Evolutionary conservation across 1,140 invertebrate species (phyloP).

Genomic region (Choristoneura fumiferana): DNA sequence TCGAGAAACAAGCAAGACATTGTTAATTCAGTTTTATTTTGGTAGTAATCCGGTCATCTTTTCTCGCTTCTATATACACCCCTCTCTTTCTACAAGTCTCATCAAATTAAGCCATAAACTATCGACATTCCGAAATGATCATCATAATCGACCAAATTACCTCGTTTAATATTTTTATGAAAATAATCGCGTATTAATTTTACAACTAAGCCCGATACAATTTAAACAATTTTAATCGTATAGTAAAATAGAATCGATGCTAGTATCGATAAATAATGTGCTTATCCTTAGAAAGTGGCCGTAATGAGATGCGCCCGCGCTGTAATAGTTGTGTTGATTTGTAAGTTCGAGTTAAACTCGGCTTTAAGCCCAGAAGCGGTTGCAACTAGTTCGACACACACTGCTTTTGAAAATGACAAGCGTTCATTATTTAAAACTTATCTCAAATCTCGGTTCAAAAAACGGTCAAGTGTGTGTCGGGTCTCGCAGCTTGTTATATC

Average conservation of each 20-base stretch:
- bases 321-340: conserved; percentile 51
- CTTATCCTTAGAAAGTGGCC: conserved; percentile 43
- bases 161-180: conserved; percentile 11
- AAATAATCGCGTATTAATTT: conserved; percentile 14
- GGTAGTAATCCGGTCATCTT: too few species aligned
- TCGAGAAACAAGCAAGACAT: too few species aligned
- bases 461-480: too few species aligned
- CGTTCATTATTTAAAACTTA: too few species aligned
- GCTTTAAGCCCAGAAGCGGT: conserved; percentile 38
- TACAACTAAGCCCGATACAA: not conserved
- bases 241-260: conserved; percentile 34
- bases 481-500: too few species aligned
- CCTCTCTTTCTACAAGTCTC: too few species aligned
- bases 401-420: not conserved
- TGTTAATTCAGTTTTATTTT: too few species aligned
- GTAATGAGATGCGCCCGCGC: conserved; percentile 42
- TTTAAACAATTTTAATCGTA: conserved; percentile 37
- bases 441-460: too few species aligned
- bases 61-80: too few species aligned
- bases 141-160: not conserved
- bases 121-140: not conserved
- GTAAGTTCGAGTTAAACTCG: conserved; percentile 42
- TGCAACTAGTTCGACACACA: conserved; percentile 31
- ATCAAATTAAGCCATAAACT: conserved; percentile 8
- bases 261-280: conserved; percentile 47